Conservation (phyloP, 2,888 invertebrate species). For the Kuschelorhynchus macadamiae region DNA sequence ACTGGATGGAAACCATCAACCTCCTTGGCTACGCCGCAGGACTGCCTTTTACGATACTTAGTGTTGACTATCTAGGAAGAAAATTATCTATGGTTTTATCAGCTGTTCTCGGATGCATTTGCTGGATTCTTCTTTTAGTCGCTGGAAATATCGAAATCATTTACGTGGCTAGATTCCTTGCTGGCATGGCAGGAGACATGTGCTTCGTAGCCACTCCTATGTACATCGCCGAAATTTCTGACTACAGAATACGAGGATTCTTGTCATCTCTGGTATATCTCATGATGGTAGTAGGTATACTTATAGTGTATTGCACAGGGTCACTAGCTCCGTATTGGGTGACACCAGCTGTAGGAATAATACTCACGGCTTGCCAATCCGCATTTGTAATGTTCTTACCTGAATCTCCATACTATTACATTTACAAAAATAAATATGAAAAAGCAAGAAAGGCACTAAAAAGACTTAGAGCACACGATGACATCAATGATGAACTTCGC, state of each 20-base stretch:
- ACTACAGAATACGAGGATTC: constrained; percentile 65
- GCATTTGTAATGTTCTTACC: constrained; percentile 64
- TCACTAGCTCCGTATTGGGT: constrained; percentile 63
- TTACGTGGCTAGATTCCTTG: constrained; percentile 47
- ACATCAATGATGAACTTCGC: constrained; percentile 61
- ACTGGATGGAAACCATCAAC: constrained; percentile 59
- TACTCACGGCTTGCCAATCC: constrained; percentile 61
- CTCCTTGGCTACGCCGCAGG: constrained; percentile 59
- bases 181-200: constrained; percentile 63
- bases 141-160: constrained; percentile 54
- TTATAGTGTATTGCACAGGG: constrained; percentile 59
- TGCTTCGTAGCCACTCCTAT: constrained; percentile 66
- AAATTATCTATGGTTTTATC: constrained; percentile 63
- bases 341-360: constrained; percentile 62
- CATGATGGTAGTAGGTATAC: constrained; percentile 65
- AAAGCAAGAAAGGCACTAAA: constrained; percentile 61
- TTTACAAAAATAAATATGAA: constrained; percentile 60
- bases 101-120: constrained; percentile 59
- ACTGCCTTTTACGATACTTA: constrained; percentile 61
- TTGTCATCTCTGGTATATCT: constrained; percentile 64
- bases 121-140: constrained; percentile 63
- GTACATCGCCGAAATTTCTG: constrained; percentile 65
- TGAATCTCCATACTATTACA: constrained; percentile 64
- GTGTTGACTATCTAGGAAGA: constrained; percentile 62
- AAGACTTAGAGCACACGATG: constrained; percentile 56